Evolutionary conservation across 53 echinoderm and acorn worm species (phyloP), one percentile per base, ranked within the genome.

Genomic region (Arbacia lixula): DNA sequence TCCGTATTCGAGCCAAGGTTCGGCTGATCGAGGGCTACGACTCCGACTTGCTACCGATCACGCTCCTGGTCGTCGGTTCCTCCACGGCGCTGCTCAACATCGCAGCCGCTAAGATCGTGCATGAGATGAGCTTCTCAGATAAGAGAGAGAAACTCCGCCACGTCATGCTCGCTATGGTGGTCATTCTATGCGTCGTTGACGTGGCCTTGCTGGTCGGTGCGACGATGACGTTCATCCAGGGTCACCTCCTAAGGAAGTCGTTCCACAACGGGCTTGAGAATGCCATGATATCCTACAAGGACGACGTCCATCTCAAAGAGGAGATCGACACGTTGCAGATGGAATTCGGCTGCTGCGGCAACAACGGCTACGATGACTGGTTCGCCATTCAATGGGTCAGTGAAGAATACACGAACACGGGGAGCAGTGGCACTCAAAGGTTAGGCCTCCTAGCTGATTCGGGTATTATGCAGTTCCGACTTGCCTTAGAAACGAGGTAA

Each of bases 311-410:
- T 0, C 78, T 87, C 33, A 94, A 99, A 68, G 56, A 11, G 2
- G 92, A 92, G 82, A 87, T 99, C 8, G 92, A 99, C 71, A 53
- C 34, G 24, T 52, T 99, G 25, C 94, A 99, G 61, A 85, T 91
- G 60, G 89, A 92, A 1, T 92, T 94, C 72, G 83, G 83, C 31
- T 99, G 99, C 60, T 94, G 94, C 40, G 94, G 99, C 6, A 99
- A 99, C 49, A 86, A 90, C 4, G 91, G 92, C 4, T 99, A 91
- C 61, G 87, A 94, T 76, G 99, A 99, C 50, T 92, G 92, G 99
- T 94, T 99, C 68, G 60, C 57, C 34, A 35, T 90, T 9, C 91
- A 92, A 40, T 99, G 99, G 98, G 83, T 99, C 53, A 73, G 68
- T 37, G 72, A 87, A 34, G 62, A 73, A 10, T 94, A 82, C 60